Percentiles rank a stretch among this genome's conserved stretches.
These are phyloP conservation scores for Vanessa cardui DNA, from an alignment of 2,888 invertebrate genomes.

Conservation along the genomic window DNA sequence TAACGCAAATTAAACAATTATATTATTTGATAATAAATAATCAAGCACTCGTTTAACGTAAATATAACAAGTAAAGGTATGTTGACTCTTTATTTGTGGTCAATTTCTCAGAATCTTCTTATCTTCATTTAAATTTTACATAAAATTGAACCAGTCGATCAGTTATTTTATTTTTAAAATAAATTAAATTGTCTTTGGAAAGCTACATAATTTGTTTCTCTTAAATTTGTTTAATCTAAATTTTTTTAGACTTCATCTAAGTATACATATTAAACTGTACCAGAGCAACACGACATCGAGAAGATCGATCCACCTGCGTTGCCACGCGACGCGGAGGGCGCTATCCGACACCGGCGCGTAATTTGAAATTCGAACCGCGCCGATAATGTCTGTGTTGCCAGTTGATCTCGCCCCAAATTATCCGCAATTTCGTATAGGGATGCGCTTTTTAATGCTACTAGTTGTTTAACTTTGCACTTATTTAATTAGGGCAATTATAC, in stretches of 20 bases:
- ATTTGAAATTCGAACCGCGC: constrained; percentile 78
- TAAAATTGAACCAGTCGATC: no score
- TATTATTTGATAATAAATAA: no score
- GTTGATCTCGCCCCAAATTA: constrained; percentile 61
- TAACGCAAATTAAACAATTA: no score
- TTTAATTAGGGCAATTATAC: constrained; percentile 28
- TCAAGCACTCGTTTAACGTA: no score
- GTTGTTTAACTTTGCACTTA: constrained; percentile 22
- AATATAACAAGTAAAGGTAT: no score
- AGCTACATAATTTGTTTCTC: no score
- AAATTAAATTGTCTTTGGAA: no score
- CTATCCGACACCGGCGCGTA: constrained; percentile 78
- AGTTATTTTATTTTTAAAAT: no score
- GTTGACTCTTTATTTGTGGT: no score
- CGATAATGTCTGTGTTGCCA: constrained; percentile 76
- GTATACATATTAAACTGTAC: constrained; percentile 13
- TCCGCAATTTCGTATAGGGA: constrained; percentile 59
- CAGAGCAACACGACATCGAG: constrained; percentile 47
- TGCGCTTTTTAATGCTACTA: constrained; percentile 38
- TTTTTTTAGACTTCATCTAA: background rate
- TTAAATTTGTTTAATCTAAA: no score
- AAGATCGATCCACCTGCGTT: constrained; percentile 80
- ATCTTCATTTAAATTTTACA: no score
- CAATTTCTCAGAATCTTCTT: no score
- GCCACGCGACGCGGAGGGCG: constrained; percentile 77